phyloP scores from a whole-genome alignment of 1,140 invertebrate genomes.

The Heliconius melpomene region DNA sequence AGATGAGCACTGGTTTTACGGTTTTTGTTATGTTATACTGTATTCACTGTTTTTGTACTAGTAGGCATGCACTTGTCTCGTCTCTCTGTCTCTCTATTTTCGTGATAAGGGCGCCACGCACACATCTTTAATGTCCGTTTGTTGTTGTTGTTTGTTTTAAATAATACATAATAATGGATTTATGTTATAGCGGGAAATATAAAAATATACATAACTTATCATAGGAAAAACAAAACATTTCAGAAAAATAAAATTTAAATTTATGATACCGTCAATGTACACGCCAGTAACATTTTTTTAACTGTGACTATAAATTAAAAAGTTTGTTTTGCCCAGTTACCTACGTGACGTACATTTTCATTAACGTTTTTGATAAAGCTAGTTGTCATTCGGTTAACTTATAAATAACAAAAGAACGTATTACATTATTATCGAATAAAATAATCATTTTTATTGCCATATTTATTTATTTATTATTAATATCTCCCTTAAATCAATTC shows the following conservation, averaged over 20 bases:
- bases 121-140: constrained; percentile 45
- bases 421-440: background rate
- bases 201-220: background rate
- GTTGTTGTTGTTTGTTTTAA: background rate
- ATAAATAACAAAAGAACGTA: background rate
- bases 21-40: constrained; percentile 60
- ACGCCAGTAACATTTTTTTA: too few relatives aligned
- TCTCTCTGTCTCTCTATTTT: constrained; percentile 28
- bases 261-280: too few relatives aligned
- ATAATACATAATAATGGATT: background rate
- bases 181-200: background rate
- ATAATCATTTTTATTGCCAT: background rate
- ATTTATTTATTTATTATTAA: constrained; percentile 3
- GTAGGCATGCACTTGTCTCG: constrained; percentile 63
- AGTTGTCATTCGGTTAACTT: background rate
- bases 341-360: background rate
- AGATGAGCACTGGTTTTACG: constrained; percentile 69
- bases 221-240: background rate
- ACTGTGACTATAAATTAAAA: background rate
- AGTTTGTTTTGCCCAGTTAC: background rate
- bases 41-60: constrained; percentile 43
- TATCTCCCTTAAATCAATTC: background rate
- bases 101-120: constrained; percentile 50
- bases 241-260: too few relatives aligned
- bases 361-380: background rate